Percentiles rank a stretch among this genome's conserved stretches.
phyloP scores from a whole-genome alignment of 2,113 vertebrate genomes.

The Camelus bactrianus region DNA sequence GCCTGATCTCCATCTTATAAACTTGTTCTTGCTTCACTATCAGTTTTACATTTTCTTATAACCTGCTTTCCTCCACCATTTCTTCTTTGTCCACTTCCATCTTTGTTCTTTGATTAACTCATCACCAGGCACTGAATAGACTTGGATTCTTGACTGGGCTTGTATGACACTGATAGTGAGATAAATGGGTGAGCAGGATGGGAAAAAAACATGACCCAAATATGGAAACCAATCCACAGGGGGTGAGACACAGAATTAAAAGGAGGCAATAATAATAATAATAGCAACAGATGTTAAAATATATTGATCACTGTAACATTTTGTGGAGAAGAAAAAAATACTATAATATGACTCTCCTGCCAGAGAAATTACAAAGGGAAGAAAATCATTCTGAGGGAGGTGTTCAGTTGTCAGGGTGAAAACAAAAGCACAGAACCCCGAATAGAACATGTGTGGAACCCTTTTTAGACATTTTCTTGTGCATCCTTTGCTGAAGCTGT shows the following conservation, averaged over 20 bases:
- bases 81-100: background rate
- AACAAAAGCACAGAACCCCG: background rate
- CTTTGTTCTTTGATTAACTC: background rate
- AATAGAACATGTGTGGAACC: background rate
- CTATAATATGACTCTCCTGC: background rate
- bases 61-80: background rate
- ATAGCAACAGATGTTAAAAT: background rate
- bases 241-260: background rate
- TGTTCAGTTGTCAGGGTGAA: background rate
- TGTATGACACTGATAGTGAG: background rate
- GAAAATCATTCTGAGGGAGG: background rate
- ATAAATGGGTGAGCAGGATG: background rate
- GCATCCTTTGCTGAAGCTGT: background rate
- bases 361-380: background rate
- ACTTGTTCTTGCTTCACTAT: background rate
- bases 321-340: background rate
- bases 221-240: background rate
- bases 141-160: background rate
- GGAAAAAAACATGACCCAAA: background rate
- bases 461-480: background rate
- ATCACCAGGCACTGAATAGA: background rate
- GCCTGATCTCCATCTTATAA: background rate
- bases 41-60: background rate
- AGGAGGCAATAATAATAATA: background rate
- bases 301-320: background rate